Conservation (phyloP, 2,888 invertebrate species). For the Drosophila borealis region DNA sequence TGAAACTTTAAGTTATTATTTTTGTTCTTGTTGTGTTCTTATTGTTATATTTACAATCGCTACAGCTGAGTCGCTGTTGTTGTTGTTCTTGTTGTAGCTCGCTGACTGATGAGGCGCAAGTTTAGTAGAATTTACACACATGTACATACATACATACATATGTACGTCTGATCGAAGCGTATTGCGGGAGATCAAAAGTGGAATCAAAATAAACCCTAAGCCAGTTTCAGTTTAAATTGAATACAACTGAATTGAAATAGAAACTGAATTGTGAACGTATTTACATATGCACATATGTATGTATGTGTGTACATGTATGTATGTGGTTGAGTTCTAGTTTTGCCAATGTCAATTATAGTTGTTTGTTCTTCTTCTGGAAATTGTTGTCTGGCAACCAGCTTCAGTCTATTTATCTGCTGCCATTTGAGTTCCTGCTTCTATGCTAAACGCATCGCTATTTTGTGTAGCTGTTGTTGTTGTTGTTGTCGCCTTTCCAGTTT, state of each 20-base stretch:
- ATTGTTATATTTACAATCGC: constrained; percentile 32
- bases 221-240: neutral
- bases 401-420: constrained; percentile 7
- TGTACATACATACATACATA: too few species aligned
- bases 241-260: constrained; percentile 10
- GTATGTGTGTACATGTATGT: too few species aligned
- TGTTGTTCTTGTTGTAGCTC: constrained; percentile 4
- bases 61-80: neutral
- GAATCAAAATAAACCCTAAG: neutral
- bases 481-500: constrained; percentile 27
- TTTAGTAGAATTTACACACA: constrained; percentile 31
- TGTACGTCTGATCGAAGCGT: constrained; percentile 29
- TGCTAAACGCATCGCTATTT: constrained; percentile 34
- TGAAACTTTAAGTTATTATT: constrained; percentile 16
- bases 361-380: neutral
- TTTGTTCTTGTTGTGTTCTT: constrained; percentile 8
- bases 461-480: constrained; percentile 6
- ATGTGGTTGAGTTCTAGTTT: neutral
- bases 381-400: neutral
- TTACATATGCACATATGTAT: too few species aligned
- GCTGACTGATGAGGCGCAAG: constrained; percentile 64
- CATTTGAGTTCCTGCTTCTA: constrained; percentile 36
- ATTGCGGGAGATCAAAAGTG: constrained; percentile 26
- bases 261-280: neutral
- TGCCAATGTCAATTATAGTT: constrained; percentile 13